These are phyloP conservation scores for Megaleporinus macrocephalus DNA, from an alignment of 2,113 vertebrate genomes.

Conservation along the genomic window DNA sequence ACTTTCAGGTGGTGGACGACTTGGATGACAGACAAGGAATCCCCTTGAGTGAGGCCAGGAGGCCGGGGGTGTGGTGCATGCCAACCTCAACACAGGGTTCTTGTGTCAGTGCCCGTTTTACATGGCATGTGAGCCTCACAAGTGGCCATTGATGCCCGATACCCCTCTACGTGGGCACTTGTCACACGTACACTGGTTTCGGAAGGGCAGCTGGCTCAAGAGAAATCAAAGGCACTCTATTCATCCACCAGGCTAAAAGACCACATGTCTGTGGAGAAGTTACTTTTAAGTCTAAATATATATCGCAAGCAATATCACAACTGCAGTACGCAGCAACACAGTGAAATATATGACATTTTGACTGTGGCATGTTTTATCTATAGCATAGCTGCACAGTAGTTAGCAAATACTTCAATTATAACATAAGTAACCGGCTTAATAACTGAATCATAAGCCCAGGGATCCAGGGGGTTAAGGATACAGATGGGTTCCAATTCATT, in stretches of 20 bases:
- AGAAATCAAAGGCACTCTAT: constrained; percentile 62
- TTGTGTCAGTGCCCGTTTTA: constrained; percentile 65
- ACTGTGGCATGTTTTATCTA: too few species aligned
- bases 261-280: constrained; percentile 22
- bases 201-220: constrained; percentile 69
- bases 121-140: constrained; percentile 55
- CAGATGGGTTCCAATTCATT: constrained; percentile 41
- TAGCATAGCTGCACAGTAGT: too few species aligned
- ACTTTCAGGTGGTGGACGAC: constrained; percentile 1
- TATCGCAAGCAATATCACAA: too few species aligned
- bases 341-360: too few species aligned
- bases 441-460: not conserved
- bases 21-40: constrained; percentile 15
- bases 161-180: constrained; percentile 46
- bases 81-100: constrained; percentile 59
- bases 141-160: constrained; percentile 47
- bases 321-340: too few species aligned
- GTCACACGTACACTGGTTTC: constrained; percentile 58
- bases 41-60: not conserved
- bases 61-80: constrained; percentile 4
- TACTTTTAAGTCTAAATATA: too few species aligned
- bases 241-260: constrained; percentile 47
- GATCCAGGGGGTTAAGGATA: not conserved
- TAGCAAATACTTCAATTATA: too few species aligned
- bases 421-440: not conserved